Conservation (phyloP, 2,888 invertebrate species). For the Itoplectis maculator region DNA sequence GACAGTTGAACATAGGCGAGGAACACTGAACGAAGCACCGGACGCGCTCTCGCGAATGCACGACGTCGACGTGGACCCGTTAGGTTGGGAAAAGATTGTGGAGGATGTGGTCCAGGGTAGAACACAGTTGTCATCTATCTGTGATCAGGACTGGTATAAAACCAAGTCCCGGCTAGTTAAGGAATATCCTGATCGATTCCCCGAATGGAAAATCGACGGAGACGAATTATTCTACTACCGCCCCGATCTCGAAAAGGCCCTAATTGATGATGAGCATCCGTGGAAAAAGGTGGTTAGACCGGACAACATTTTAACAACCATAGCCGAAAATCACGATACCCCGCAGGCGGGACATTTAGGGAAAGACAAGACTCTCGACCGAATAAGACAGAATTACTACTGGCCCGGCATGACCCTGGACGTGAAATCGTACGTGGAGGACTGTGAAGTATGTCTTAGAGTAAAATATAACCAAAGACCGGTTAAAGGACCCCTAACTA, state of each 20-base stretch:
- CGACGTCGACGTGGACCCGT: slow-evolving; percentile 20
- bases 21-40: slow-evolving; percentile 33
- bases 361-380: no score
- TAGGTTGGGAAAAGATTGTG: background rate
- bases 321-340: no score
- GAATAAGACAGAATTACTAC: no score
- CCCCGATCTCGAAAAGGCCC: slow-evolving; percentile 23
- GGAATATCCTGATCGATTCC: background rate
- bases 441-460: no score
- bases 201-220: slow-evolving; percentile 29
- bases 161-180: background rate
- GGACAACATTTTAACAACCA: no score
- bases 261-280: slow-evolving; percentile 28
- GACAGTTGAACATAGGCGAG: no score
- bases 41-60: slow-evolving; percentile 47
- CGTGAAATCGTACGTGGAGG: no score
- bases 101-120: background rate
- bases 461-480: no score
- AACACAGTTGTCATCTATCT: background rate
- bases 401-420: no score
- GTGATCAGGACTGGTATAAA: background rate
- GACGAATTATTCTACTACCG: slow-evolving; percentile 22
- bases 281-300: slow-evolving; percentile 44
- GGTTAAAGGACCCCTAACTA: no score
- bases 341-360: no score